Conservation (phyloP, 2,888 invertebrate genomes). For the Hanleya hanleyi region DNA sequence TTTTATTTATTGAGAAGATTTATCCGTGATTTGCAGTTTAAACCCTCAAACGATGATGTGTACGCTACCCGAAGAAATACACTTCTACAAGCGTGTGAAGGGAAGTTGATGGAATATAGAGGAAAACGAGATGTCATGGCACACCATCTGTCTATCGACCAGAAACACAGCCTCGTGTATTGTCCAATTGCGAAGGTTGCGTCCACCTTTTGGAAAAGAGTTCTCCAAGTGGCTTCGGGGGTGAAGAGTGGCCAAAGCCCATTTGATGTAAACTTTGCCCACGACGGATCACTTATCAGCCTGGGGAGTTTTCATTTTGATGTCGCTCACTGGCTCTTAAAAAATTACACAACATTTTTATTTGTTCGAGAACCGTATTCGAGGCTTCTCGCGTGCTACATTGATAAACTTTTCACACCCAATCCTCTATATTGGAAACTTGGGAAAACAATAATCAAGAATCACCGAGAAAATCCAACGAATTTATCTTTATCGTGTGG, state of each 20-base stretch:
- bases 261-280: slow-evolving; percentile 3
- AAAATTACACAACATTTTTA: slow-evolving; percentile 8
- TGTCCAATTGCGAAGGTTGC: slow-evolving; percentile 17
- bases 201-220: slow-evolving; percentile 14
- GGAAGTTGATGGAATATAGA: neutral
- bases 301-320: neutral
- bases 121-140: neutral
- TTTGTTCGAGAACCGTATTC: slow-evolving; percentile 20
- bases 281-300: neutral
- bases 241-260: neutral
- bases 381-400: slow-evolving; percentile 7
- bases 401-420: slow-evolving; percentile 4
- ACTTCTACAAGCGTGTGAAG: neutral
- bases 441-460: neutral
- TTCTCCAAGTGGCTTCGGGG: slow-evolving; percentile 4
- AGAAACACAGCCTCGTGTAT: neutral
- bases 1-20: too few relatives aligned
- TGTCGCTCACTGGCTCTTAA: neutral
- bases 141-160: neutral
- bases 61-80: neutral
- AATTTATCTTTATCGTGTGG: neutral
- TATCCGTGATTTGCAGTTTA: too few relatives aligned
- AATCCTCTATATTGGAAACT: neutral
- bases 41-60: neutral
- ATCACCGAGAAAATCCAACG: neutral